Base-by-base conservation (phyloP, 1,140 invertebrate genomes). In the Bombus waltoni region DNA sequence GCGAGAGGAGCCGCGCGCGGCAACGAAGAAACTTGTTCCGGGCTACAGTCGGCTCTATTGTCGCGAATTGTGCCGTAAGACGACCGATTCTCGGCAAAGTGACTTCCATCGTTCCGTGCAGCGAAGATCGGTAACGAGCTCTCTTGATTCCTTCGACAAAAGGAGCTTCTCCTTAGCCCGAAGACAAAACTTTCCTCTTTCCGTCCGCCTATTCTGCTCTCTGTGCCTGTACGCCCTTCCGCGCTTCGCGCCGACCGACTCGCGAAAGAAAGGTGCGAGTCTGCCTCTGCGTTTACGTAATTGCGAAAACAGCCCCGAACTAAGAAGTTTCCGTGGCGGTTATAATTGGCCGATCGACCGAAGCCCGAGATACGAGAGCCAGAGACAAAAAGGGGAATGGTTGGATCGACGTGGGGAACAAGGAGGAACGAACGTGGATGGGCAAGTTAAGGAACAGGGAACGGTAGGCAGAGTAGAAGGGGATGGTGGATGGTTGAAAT, bases 331-430 rank as follows among this genome's bases (percentile, higher is more conserved):
- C 62, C 73, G 70, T 25, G 62, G 44, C 44, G 42, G 42, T 76
- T 78, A 57, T 86, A 86, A 86, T 83, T 78, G 73, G 42, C 72
- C 81, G 85, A 83, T 82, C 81, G 78, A 81, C 35, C 78, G 59
- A 68, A 28, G 11, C 35, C 8, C 25, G 32, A 44, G 53, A 22
- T 15, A 25, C 42, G 71, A 4, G 47, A 35, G 44, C 28, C 32
- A 5, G 13, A 32, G 38, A 81, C 9, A 38, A 68, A 15, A 18
- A 28, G 6, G 0, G 10, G 25, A 38, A 8, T 5, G 15, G 47
- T 22, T 22, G 18, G 47, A 22, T 53, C 18, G 47, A 53, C 47
- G 47, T 18, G 1, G 53, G 9, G 32, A 3, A 0, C 8, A 11
- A 71, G 32, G 32, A 35, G 70, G 15, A 3, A 2, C 3, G 57